Evolutionary conservation across 2,888 invertebrate genomes (phyloP).

Genomic region (Megamerina dolium): DNA sequence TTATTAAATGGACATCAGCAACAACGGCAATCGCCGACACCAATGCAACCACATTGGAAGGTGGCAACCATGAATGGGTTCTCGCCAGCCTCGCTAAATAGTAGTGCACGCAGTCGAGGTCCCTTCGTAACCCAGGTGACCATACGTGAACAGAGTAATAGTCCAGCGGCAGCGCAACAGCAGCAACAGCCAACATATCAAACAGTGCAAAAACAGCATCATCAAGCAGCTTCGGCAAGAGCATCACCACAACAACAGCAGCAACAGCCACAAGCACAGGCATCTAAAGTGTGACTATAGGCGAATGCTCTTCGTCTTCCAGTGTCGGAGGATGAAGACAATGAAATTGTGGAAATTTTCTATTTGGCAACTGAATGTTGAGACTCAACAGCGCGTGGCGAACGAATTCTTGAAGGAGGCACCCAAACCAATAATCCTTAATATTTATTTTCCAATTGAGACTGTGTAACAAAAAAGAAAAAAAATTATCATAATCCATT

Average conservation of each 20-base stretch:
- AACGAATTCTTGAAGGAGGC: background rate
- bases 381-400: background rate
- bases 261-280: constrained; percentile 31
- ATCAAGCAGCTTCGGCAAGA: constrained; percentile 34
- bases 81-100: constrained; percentile 40
- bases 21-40: constrained; percentile 38
- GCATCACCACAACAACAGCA: constrained; percentile 41
- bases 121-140: constrained; percentile 61
- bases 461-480: too few species aligned
- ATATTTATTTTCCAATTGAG: too few species aligned
- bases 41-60: constrained; percentile 46
- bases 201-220: constrained; percentile 39
- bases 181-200: constrained; percentile 40
- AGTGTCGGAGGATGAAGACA: constrained; percentile 14
- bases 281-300: constrained; percentile 51
- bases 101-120: constrained; percentile 51
- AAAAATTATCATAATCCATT: too few species aligned
- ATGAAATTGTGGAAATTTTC: constrained; percentile 32
- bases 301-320: constrained; percentile 29
- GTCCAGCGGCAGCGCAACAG: constrained; percentile 17
- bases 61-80: constrained; percentile 43
- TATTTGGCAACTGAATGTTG: constrained; percentile 42
- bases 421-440: too few species aligned
- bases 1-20: constrained; percentile 14
- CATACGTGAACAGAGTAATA: constrained; percentile 52